Evolutionary conservation across 2,888 invertebrate genomes (phyloP), one percentile per base, ranked within the genome.

Genomic region (Tiliacea citrago): DNA sequence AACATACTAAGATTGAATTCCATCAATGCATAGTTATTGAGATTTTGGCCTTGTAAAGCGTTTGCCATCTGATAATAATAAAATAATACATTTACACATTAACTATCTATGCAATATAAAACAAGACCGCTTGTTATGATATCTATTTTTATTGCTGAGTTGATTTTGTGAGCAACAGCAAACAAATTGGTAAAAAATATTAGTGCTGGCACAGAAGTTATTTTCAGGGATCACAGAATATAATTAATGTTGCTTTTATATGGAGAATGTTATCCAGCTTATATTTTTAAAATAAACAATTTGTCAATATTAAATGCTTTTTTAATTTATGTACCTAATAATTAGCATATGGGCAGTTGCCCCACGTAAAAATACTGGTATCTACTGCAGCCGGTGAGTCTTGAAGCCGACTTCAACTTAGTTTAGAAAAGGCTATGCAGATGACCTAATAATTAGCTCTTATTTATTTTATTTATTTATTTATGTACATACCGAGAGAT

Each of bases 221-320:
- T 55, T 76, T 83, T 45, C 18, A 24, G n/a, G 5, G 53, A 47
- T 29, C 13, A n/a, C n/a, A 63, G 47, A 72, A 57, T 75, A 57
- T 73, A 63, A 60, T 45, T 39, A 55, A 77, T 68, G 63, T 76
- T 79, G 79, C 69, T 82, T 86, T 77, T 77, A 62, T 68, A 75
- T 45, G 63, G 70, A 74, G 58, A 79, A 79, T 79, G 79, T 84
- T 86, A 82, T 72, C 66, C 68, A 75, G 78, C 74, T 81, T 71
- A 61, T 83, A 60, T 81, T 72, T 77, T 68, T n/a, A 55, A 67
- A 85, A 85, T 86, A 81, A 83, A 85, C 45, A 69, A 75, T 86
- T 79, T 86, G 74, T 61, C 82, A 21, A 77, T 60, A 77, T 69
- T 47, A 18, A 49, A 42, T 0, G 18, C 24, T 21, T 62, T 45